Evolutionary conservation across 2,113 vertebrate species (phyloP), one percentile per base, ranked within the genome.

Genomic region (Salvelinus namaycush): DNA sequence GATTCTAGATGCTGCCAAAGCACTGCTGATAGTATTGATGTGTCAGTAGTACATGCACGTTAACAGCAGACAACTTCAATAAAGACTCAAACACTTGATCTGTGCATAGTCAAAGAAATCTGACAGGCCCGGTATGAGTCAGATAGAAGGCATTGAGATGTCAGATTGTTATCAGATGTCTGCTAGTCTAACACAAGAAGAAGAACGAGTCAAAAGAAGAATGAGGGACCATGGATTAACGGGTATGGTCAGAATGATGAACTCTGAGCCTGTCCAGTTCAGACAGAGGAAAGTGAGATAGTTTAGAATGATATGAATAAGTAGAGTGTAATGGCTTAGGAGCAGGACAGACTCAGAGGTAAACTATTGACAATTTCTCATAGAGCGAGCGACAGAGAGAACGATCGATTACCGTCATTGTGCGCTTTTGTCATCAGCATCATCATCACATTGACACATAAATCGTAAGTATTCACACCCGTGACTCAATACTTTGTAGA

Each of bases 201-300:
- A 54, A 14, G 51, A 54, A 54, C 12, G 18, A 54, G 51, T 54
- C 51, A 16, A 54, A 62, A 62, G 59, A 62, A 44, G n/a, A 62
- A 62, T 13, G n/a, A n/a, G 18, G 12, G 18, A 20, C 59, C 5
- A 60, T n/a, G 59, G n/a, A 11, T 9, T 60, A 14, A 60, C 14
- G 14, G 6, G 12, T 7, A 60, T 60, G 20, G n/a, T n/a, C n/a
- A 60, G n/a, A 39, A 39, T 39, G 39, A 20, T 16, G n/a, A 29
- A 27, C 26, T 66, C 64, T 27, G 20, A 76, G 85, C 76, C 86
- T 89, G 89, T 88, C 85, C 64, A 84, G 86, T 87, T 84, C 82
- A 87, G 82, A 88, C 82, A 76, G 82, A 88, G 81, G 85, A 86
- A 87, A 83, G 70, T 84, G 82, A 83, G 80, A 86, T 73, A 81